Conservation (phyloP, 2,113 vertebrate genomes). For the Syngnathoides biaculeatus region DNA sequence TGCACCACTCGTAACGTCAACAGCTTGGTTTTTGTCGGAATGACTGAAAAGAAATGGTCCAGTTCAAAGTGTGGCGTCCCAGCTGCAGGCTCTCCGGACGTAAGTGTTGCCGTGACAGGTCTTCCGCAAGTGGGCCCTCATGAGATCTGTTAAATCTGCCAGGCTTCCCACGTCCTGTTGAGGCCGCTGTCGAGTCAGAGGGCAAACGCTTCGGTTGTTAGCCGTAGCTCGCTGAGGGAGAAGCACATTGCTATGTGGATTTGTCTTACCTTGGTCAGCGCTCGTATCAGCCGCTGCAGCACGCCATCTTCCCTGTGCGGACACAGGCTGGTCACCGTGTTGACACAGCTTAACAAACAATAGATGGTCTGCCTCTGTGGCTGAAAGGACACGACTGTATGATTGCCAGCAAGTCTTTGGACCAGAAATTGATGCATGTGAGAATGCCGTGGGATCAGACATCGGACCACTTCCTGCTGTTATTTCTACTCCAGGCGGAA, state of each 20-base stretch:
- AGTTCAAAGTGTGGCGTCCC: constrained; percentile 29
- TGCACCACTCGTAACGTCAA: background rate
- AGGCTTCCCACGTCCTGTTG: constrained; percentile 50
- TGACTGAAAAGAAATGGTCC: background rate
- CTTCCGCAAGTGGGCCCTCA: constrained; percentile 58
- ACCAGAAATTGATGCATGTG: background rate
- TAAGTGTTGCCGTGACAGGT: constrained; percentile 27
- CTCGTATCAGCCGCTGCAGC: constrained; percentile 63
- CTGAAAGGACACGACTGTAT: constrained; percentile 39
- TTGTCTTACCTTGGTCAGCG: constrained; percentile 70
- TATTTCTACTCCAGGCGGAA: background rate
- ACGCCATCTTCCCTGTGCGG: constrained; percentile 69
- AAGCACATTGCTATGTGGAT: background rate
- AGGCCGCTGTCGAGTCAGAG: constrained; percentile 42
- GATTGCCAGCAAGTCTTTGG: background rate
- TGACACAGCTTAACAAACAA: constrained; percentile 73
- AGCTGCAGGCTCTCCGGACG: constrained; percentile 32
- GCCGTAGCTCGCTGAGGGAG: background rate
- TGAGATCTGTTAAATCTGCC: constrained; percentile 48
- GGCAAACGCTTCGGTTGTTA: background rate
- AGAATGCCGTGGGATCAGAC: background rate
- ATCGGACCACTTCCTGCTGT: background rate
- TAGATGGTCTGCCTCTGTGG: constrained; percentile 70
- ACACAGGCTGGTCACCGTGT: constrained; percentile 67
- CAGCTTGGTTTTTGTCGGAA: too few species aligned